phyloP scores from a whole-genome alignment of 2,888 invertebrate species.

The Drosophila tanythrix region DNA sequence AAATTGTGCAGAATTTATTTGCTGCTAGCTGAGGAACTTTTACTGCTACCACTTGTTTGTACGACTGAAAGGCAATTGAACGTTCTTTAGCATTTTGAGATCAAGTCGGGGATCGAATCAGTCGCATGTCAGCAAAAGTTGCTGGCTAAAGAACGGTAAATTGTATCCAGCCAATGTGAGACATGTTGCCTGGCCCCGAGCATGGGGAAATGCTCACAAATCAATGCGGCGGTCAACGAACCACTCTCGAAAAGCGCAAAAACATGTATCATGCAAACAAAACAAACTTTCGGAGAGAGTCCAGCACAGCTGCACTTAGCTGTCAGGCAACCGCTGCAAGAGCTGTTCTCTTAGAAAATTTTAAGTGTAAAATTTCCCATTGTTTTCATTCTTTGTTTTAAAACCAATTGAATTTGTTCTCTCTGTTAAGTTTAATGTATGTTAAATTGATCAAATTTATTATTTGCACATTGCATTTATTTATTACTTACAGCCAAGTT shows the following conservation, averaged over 20 bases:
- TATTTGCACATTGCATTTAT: not conserved
- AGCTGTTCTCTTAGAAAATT: conserved; percentile 6
- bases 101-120: conserved; percentile 8
- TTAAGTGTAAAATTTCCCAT: conserved; percentile 12
- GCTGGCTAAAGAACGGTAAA: conserved; percentile 49
- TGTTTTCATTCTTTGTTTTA: not conserved
- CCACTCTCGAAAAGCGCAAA: conserved; percentile 47
- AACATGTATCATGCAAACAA: conserved; percentile 51
- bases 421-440: not conserved
- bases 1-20: conserved; percentile 31
- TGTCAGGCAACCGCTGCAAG: conserved; percentile 11
- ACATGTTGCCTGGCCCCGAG: conserved; percentile 35
- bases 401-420: not conserved
- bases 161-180: conserved; percentile 42
- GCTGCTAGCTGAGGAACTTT: conserved; percentile 29
- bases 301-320: not conserved
- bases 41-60: conserved; percentile 66
- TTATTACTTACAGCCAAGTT: not conserved
- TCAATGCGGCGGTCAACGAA: conserved; percentile 68
- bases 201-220: conserved; percentile 39
- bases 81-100: conserved; percentile 19
- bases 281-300: conserved; percentile 28
- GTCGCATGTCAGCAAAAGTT: conserved; percentile 29
- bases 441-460: too few species aligned
- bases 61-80: conserved; percentile 69